phyloP scores from a whole-genome alignment of 2,888 invertebrate species.

The Oasisia sp. region DNA sequence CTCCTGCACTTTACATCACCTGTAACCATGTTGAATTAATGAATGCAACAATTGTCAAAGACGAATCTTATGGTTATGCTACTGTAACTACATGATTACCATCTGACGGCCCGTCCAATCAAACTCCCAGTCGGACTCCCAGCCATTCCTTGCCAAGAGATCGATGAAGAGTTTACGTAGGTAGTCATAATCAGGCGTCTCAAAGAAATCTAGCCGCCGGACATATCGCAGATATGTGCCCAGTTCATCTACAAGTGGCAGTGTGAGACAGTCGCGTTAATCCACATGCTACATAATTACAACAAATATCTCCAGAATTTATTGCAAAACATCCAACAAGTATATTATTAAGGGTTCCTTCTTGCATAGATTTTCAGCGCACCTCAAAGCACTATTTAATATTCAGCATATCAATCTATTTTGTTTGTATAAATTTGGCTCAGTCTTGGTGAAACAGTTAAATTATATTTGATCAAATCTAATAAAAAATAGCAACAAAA shows the following conservation, averaged over 20 bases:
- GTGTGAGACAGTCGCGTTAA: background rate
- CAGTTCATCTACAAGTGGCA: conserved; percentile 85
- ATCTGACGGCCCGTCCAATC: conserved; percentile 62
- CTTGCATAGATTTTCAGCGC: no score
- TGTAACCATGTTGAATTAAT: background rate
- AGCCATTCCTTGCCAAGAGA: conserved; percentile 63
- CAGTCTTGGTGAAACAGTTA: no score
- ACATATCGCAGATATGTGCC: conserved; percentile 98
- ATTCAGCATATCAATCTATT: no score
- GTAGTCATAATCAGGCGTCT: conserved; percentile 99
- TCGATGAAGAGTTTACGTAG: conserved; percentile 90
- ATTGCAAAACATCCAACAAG: background rate
- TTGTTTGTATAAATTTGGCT: no score
- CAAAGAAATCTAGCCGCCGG: conserved; percentile 96
- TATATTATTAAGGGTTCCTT: no score
- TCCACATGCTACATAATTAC: background rate
- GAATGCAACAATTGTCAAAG: background rate
- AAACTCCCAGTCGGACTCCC: conserved; percentile 64
- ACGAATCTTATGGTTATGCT: background rate
- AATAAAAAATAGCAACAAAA: background rate
- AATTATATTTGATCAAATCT: no score
- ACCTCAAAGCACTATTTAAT: no score
- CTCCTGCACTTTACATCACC: conserved; percentile 1
- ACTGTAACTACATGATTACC: conserved; percentile 32
- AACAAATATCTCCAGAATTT: background rate